Base-by-base conservation (phyloP, 2,888 invertebrate species). In the Drosophila parthenogenetica region DNA sequence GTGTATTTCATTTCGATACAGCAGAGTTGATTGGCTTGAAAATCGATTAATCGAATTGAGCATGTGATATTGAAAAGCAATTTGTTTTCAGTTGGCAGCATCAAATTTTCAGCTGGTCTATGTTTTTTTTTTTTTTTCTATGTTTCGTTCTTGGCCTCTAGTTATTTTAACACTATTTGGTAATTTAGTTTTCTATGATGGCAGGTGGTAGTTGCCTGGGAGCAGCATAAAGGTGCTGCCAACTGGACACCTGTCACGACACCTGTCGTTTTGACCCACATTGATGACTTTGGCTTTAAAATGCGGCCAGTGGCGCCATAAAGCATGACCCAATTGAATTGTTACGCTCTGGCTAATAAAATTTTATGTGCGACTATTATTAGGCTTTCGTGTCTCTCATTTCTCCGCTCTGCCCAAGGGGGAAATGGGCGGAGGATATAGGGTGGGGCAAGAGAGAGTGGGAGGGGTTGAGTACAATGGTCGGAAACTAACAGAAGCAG, bases 301-400 rank as follows among this genome's bases (percentile, higher is more conserved):
- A 71, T 72, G 62, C 57, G 35, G 68, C 73, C 68, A 62, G 51
- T 65, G 83, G 75, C 80, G 72, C 76, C 75, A 70, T 85, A 82
- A 82, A 85, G 75, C 86, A 81, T 80, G 83, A 86, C 84, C 83
- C 85, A 87, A 84, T 84, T 87, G 87, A 85, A 84, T 84, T 84
- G 87, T 78, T 81, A 72, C 77, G 74, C 79, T 77, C 65, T 29
- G 66, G 71, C 87, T 86, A 83, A 83, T 86, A 83, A 86, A 86
- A 86, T 83, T 81, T 86, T 77, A 83, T 83, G 84, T 81, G 87
- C 81, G 77, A 74, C 87, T 83, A 77, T 83, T 86, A 86, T 83
- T 83, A 81, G 87, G 84, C 87, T 73, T 67, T 68, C 63, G 53
- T 55, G 45, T 67, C 51, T 43, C 62, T 53, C 25, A 29, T 39